Conservation (phyloP, 2,113 vertebrate genomes). For the Otis tarda region DNA sequence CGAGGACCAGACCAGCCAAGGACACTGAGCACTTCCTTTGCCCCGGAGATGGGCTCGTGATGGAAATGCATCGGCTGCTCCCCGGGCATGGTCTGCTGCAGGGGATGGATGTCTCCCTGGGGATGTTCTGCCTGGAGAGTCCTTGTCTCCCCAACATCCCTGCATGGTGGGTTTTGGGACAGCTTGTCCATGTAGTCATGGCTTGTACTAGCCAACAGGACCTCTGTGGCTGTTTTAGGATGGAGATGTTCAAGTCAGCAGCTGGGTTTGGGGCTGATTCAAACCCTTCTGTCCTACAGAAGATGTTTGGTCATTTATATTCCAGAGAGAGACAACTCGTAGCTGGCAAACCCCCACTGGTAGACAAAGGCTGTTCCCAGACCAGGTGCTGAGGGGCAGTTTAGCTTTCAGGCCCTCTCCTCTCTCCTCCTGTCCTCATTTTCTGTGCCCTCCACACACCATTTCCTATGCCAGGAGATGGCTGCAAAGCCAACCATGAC, state of each 20-base stretch:
- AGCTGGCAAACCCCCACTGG: neutral
- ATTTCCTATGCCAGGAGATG: neutral
- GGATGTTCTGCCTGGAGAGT: neutral
- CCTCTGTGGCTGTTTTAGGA: neutral
- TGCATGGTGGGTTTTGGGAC: neutral
- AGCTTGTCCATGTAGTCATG: neutral
- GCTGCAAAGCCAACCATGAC: neutral
- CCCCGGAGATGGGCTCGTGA: neutral
- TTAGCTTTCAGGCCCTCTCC: neutral
- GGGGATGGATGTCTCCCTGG: neutral
- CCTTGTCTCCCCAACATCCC: neutral
- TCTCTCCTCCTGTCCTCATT: neutral
- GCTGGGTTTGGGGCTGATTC: neutral
- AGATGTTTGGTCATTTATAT: neutral
- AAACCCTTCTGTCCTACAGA: neutral
- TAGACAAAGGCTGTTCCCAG: neutral
- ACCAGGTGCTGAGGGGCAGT: neutral
- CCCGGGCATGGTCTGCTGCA: neutral
- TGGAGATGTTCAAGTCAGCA: neutral
- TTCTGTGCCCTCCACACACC: neutral
- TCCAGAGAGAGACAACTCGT: neutral
- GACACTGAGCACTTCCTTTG: neutral
- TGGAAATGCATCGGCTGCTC: fast-evolving
- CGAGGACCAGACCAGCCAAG: neutral
- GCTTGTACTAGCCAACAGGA: neutral